Conservation (phyloP, 2,888 invertebrate genomes). For the Hirudinaria manillensis region DNA sequence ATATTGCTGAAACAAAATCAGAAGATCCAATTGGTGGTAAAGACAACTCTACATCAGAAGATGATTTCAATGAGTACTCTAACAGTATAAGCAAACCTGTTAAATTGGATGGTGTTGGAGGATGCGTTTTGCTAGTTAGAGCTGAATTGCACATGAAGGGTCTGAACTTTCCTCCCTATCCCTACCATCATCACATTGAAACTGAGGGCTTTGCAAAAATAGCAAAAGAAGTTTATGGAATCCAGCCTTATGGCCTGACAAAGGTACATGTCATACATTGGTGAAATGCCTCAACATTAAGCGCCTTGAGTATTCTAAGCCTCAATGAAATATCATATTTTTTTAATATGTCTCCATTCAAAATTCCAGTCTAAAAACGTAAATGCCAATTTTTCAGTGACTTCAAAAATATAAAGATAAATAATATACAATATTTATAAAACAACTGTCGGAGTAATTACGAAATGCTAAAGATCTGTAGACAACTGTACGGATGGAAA, state of each 20-base stretch:
- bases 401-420: too few relatives aligned
- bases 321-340: too few relatives aligned
- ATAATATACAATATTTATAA: too few relatives aligned
- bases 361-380: too few relatives aligned
- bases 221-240: constrained; percentile 45
- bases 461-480: too few relatives aligned
- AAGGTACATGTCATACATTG: constrained; percentile 43
- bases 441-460: too few relatives aligned
- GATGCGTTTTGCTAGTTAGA: constrained; percentile 45
- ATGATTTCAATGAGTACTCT: background rate
- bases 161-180: constrained; percentile 45
- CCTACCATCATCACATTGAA: constrained; percentile 47
- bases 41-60: background rate
- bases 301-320: too few relatives aligned
- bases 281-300: too few relatives aligned
- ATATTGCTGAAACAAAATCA: constrained; percentile 27
- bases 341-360: too few relatives aligned
- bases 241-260: constrained; percentile 46
- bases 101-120: constrained; percentile 50
- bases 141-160: constrained; percentile 46
- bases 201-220: constrained; percentile 50
- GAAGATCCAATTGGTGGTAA: background rate
- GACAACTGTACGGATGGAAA: too few relatives aligned
- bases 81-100: background rate
- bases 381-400: too few relatives aligned